Conservation (phyloP, 2,888 invertebrate species). For the Hirtodrosophila cameraria region DNA sequence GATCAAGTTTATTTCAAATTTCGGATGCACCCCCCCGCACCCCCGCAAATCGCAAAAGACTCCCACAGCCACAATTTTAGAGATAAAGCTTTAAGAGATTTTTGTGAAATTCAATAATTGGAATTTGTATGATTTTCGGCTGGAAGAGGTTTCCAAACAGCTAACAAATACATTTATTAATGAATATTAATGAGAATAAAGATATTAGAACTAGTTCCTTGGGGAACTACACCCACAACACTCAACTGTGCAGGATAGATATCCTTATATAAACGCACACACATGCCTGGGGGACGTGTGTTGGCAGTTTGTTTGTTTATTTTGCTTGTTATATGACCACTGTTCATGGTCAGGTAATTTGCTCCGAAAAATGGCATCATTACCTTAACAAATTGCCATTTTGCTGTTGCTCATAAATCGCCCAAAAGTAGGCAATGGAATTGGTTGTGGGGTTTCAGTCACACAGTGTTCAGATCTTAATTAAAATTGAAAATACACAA, state of each 20-base stretch:
- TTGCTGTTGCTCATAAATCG: constrained; percentile 65
- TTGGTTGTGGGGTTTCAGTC: neutral
- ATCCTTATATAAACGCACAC: constrained; percentile 21
- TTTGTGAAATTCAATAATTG: too few relatives aligned
- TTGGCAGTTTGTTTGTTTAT: constrained; percentile 50
- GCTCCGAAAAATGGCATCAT: constrained; percentile 72
- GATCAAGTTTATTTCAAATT: too few relatives aligned
- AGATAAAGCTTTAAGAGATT: too few relatives aligned
- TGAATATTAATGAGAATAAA: too few relatives aligned
- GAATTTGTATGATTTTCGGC: too few relatives aligned
- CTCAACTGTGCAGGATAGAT: constrained; percentile 9
- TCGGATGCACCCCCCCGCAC: too few relatives aligned
- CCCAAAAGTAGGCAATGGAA: constrained; percentile 29
- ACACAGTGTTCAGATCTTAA: constrained; percentile 48
- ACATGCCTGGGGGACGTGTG: constrained; percentile 10
- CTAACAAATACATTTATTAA: too few relatives aligned
- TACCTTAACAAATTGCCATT: constrained; percentile 71
- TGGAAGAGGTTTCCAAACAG: too few relatives aligned
- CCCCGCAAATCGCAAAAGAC: too few relatives aligned
- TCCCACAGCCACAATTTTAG: too few relatives aligned
- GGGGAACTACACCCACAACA: neutral
- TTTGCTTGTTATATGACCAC: constrained; percentile 48
- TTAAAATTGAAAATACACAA: constrained; percentile 70
- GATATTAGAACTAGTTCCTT: constrained; percentile 23
- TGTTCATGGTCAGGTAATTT: constrained; percentile 68